Evolutionary conservation across 1,140 invertebrate species (phyloP).

Genomic region (Agrypnia vestita): DNA sequence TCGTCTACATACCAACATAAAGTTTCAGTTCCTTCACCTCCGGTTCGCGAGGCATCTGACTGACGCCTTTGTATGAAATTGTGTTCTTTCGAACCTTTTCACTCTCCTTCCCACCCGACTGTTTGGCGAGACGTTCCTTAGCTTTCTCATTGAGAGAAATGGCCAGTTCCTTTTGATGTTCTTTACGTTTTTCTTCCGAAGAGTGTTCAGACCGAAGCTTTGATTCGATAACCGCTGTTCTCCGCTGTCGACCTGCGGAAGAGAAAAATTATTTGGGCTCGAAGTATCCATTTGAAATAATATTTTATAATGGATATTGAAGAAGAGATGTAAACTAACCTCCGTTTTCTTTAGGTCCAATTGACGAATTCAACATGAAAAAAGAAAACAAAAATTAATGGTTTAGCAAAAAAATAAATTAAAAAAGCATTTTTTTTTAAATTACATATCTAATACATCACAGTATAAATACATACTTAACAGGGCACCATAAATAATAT

Average conservation of each 20-base stretch:
- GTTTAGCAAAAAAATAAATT: no score
- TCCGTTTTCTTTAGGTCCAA: conserved; percentile 51
- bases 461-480: no score
- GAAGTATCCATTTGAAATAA: not conserved
- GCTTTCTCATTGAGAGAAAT: conserved; percentile 94
- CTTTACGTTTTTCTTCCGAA: conserved; percentile 96
- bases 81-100: conserved; percentile 95
- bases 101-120: conserved; percentile 87
- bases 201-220: conserved; percentile 97
- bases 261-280: conserved; percentile 50
- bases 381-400: conserved; percentile 45
- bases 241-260: conserved; percentile 82
- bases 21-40: conserved; percentile 96
- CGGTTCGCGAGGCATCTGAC: conserved; percentile 93
- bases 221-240: conserved; percentile 95
- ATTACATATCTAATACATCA: no score
- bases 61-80: conserved; percentile 94
- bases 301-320: conserved; percentile 22
- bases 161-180: conserved; percentile 97
- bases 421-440: no score
- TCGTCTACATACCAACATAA: conserved; percentile 87
- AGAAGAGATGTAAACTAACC: conserved; percentile 48
- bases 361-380: conserved; percentile 50
- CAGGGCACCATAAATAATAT: no score
- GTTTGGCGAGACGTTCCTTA: conserved; percentile 90